Conservation (phyloP, 2,888 invertebrate species). For the Aromia moschata region DNA sequence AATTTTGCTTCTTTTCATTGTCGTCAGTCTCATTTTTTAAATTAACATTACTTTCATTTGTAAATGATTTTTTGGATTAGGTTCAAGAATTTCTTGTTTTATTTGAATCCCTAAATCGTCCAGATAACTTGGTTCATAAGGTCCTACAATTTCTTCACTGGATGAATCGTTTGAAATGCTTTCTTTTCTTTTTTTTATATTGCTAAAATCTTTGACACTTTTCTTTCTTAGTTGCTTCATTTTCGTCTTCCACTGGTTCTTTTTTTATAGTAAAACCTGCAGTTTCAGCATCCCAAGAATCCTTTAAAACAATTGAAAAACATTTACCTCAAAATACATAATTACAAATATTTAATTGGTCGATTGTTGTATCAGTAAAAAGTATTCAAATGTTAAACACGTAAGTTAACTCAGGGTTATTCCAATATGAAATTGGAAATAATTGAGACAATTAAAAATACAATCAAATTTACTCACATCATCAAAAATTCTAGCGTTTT, state of each 20-base stretch:
- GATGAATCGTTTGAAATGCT: not conserved
- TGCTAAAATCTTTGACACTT: not conserved
- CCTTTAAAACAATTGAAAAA: conserved; percentile 45
- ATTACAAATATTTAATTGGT: no score
- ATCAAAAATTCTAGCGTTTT: conserved; percentile 55
- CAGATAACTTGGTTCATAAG: not conserved
- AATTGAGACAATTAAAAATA: no score
- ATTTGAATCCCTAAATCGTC: not conserved
- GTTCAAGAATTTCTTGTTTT: not conserved
- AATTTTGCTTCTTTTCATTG: not conserved
- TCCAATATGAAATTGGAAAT: no score
- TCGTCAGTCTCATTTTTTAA: not conserved
- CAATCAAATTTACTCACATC: no score
- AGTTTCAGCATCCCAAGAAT: conserved; percentile 46
- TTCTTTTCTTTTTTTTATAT: conserved; percentile 9
- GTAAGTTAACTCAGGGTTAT: no score
- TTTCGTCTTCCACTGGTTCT: conserved; percentile 7
- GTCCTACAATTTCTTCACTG: not conserved
- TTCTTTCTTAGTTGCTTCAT: not conserved
- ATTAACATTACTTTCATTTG: not conserved
- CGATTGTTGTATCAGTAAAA: no score
- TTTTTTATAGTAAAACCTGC: conserved; percentile 33
- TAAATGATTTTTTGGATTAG: not conserved
- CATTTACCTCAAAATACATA: not conserved
- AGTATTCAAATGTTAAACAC: no score